phyloP scores from a whole-genome alignment of 2,888 invertebrate genomes.

The Amphipyra tragopoginis region DNA sequence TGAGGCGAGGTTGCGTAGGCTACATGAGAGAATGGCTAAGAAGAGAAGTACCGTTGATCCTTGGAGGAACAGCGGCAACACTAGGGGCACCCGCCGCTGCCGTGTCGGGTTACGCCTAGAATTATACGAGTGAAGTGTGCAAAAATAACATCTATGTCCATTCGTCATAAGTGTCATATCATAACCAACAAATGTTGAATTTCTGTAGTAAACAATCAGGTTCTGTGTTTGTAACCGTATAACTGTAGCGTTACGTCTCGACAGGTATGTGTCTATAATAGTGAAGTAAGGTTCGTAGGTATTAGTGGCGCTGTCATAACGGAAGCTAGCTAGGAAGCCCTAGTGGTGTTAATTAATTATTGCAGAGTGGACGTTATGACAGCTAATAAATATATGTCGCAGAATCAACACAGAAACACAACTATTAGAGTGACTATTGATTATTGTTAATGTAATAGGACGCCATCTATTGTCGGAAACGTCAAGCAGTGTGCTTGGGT shows the following conservation, averaged over 20 bases:
- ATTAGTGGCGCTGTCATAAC: constrained; percentile 4
- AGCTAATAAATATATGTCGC: background rate
- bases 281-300: too few species aligned
- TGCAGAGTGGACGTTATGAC: constrained; percentile 4
- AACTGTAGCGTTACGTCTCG: too few species aligned
- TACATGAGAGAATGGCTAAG: background rate
- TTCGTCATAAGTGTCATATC: too few species aligned
- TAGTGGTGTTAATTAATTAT: constrained; percentile 1
- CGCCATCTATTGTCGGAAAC: too few species aligned
- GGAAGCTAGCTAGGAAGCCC: constrained; percentile 1
- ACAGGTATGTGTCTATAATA: background rate
- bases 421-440: too few species aligned
- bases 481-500: too few species aligned
- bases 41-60: background rate
- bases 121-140: background rate
- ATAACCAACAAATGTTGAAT: too few species aligned
- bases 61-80: background rate
- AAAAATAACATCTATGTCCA: too few species aligned
- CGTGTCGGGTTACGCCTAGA: background rate
- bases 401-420: too few species aligned
- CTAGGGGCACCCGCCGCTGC: background rate
- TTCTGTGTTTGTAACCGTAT: background rate
- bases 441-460: too few species aligned
- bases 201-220: background rate
- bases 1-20: background rate